Conservation (phyloP, 1,140 invertebrate genomes). For the Drosophila ananassae region DNA sequence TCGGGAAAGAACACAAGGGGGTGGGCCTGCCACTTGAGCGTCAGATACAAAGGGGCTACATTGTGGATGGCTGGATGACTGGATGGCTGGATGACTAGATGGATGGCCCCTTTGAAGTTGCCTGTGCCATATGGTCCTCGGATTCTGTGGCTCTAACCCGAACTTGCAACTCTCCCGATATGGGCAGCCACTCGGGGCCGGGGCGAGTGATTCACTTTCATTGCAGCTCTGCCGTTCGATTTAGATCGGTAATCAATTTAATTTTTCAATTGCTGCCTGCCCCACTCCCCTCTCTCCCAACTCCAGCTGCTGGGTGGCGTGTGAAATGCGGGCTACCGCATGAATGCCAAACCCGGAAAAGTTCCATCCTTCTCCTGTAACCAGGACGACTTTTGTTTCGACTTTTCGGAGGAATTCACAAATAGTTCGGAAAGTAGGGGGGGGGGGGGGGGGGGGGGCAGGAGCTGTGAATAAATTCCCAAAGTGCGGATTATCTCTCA, state of each 20-base stretch:
- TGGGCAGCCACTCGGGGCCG: slow-evolving; percentile 57
- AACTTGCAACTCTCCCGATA: slow-evolving; percentile 53
- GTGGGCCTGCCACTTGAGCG: slow-evolving; percentile 44
- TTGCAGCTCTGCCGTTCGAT: slow-evolving; percentile 66
- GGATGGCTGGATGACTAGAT: background rate
- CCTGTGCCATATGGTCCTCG: slow-evolving; percentile 66
- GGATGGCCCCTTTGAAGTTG: slow-evolving; percentile 68
- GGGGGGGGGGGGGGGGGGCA: no score
- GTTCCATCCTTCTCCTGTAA: background rate
- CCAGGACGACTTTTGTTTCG: no score
- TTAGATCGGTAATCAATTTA: slow-evolving; percentile 72
- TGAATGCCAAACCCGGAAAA: slow-evolving; percentile 8
- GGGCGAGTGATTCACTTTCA: slow-evolving; percentile 69
- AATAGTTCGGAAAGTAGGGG: no score
- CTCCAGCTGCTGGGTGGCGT: slow-evolving; percentile 20
- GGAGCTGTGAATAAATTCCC: no score
- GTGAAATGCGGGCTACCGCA: slow-evolving; percentile 65
- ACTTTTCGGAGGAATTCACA: no score
- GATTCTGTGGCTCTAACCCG: slow-evolving; percentile 28
- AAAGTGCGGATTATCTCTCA: no score
- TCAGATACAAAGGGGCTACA: slow-evolving; percentile 60
- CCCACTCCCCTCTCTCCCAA: background rate
- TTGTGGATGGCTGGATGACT: slow-evolving; percentile 42
- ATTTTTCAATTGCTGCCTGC: slow-evolving; percentile 70
- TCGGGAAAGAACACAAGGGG: background rate